Evolutionary conservation across 2,888 invertebrate genomes (phyloP).

Genomic region (Ophion slaviceki): DNA sequence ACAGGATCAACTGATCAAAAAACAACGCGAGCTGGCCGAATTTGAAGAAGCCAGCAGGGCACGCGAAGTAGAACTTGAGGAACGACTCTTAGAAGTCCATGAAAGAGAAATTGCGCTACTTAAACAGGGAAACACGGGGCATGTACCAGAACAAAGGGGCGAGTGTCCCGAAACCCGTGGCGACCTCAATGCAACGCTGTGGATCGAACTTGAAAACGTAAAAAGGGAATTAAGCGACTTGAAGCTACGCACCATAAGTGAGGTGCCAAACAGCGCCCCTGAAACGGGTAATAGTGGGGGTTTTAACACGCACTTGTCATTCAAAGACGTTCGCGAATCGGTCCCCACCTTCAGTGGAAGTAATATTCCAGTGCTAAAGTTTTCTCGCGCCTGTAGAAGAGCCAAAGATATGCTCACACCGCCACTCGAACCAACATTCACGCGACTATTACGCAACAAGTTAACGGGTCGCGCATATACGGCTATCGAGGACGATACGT

Average conservation of each 20-base stretch:
- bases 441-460: slow-evolving; percentile 24
- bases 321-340: slow-evolving; percentile 10
- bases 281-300: not conserved
- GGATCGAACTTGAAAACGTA: no score
- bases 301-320: slow-evolving; percentile 6
- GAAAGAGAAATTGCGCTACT: not conserved
- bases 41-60: not conserved
- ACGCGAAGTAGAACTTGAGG: not conserved
- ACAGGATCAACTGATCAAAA: no score
- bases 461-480: slow-evolving; percentile 44
- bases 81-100: not conserved
- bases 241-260: no score
- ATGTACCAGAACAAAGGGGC: no score
- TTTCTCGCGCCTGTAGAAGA: slow-evolving; percentile 35
- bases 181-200: no score
- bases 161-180: no score
- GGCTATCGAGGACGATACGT: slow-evolving; percentile 47
- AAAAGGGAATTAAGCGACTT: no score
- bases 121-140: not conserved
- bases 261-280: not conserved
- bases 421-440: slow-evolving; percentile 4
- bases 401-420: slow-evolving; percentile 18
- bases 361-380: slow-evolving; percentile 20
- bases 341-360: slow-evolving; percentile 31
- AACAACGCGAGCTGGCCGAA: not conserved